Conservation (phyloP, 2,888 invertebrate genomes). For the Tetragnatha montana region DNA sequence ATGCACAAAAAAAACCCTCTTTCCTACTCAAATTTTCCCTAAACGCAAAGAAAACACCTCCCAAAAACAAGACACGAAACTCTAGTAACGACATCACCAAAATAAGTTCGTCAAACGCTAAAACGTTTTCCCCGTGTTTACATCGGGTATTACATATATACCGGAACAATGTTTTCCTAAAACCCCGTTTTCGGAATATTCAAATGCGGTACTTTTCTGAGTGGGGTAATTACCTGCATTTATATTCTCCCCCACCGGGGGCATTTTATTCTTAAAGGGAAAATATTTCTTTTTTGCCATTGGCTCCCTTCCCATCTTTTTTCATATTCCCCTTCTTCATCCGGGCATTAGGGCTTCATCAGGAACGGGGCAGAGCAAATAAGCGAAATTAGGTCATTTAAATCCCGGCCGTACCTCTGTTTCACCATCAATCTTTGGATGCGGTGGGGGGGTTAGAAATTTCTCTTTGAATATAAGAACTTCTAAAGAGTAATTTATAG, state of each 20-base stretch:
- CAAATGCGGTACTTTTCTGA: background rate
- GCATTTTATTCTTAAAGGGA: background rate
- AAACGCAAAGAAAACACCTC: background rate
- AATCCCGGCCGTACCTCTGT: constrained; percentile 12
- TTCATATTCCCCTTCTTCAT: background rate
- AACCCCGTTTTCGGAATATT: background rate
- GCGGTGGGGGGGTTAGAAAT: background rate
- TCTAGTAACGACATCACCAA: background rate
- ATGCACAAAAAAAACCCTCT: too few relatives aligned
- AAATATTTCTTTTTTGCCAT: background rate
- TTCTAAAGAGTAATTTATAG: background rate
- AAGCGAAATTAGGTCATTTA: constrained; percentile 50
- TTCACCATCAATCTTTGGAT: constrained; percentile 1
- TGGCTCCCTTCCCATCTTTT: constrained; percentile 33
- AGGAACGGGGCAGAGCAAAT: constrained; percentile 4
- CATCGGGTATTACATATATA: background rate
- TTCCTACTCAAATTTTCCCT: too few relatives aligned
- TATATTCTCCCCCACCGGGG: background rate
- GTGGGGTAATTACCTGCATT: background rate
- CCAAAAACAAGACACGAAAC: background rate
- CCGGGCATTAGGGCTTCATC: constrained; percentile 36
- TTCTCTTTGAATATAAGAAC: background rate
- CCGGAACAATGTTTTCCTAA: background rate
- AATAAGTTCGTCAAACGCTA: background rate
- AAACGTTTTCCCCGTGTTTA: background rate